Base-by-base conservation (phyloP, 2,888 invertebrate species). In the Napeogenes sylphis region DNA sequence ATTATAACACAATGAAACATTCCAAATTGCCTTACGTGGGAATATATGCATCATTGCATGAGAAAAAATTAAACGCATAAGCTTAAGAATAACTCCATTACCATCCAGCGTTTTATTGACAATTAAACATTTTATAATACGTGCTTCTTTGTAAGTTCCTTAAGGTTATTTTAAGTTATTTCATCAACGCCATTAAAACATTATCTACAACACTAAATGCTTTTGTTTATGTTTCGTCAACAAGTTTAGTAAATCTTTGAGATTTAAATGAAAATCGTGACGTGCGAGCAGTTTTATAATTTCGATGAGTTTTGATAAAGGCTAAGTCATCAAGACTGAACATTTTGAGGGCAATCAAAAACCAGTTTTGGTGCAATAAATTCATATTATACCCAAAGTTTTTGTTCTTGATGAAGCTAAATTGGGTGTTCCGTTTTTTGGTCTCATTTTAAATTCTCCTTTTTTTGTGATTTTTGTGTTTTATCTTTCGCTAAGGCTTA, bases 1-100 rank as follows among this genome's bases (percentile, higher is more conserved):
- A 67, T 64, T 64, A 67, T 64, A 67, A 64, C 64, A 67, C 60
- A 61, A 61, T 61, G 57, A 58, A 59, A 64, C 53, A 10, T 55
- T 38, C 59, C 21, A 63, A 64, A 61, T 59, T 60, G 51, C 55
- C 14, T 10, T 8, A 63, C 75, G 79, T 81, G 80, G 75, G 79
- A 80, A 54, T 65, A 66, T 65, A 71, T 66, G 78, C 73, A 72
- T 77, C 78, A 82, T 80, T 78, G 78, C 79, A 57, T 80, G 75
- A 68, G 79, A 79, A 75, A 68, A 47, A 64, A 66, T 65, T 55
- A 47, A 61, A 55, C 56, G 57, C 45, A 62, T 47, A 65, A 58
- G 33, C 59, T 57, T 51, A 54, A 62, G 62, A 59, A 68, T 63
- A 56, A 66, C 65, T 45, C 55, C 66, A 69, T 71, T 68, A 69